These are phyloP conservation scores for Tetrapedia diversipes DNA, from an alignment of 2,888 invertebrate species.

Conservation along the genomic window DNA sequence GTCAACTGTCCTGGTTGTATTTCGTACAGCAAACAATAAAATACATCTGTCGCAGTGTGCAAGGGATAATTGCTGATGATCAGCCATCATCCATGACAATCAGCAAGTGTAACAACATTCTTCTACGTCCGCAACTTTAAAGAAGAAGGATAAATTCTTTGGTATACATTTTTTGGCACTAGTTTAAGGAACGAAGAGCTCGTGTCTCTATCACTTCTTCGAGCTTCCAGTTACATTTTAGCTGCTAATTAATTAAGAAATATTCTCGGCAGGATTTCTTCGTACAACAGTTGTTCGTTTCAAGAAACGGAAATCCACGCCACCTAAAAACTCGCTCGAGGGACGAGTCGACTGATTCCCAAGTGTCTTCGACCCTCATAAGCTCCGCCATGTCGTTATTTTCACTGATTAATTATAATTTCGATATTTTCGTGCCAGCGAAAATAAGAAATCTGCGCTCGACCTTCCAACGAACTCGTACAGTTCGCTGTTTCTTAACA, in stretches of 20 bases:
- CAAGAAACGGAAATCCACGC: conserved; percentile 22
- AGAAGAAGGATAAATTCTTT: not conserved
- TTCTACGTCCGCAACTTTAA: not conserved
- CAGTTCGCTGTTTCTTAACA: too few relatives aligned
- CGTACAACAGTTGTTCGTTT: not conserved
- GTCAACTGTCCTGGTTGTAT: conserved; percentile 52
- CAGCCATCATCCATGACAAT: not conserved
- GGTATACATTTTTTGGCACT: not conserved
- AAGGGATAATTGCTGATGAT: not conserved
- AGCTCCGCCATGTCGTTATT: not conserved
- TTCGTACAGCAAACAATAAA: conserved; percentile 39
- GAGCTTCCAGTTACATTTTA: not conserved
- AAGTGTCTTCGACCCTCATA: not conserved
- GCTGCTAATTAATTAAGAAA: not conserved
- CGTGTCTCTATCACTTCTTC: not conserved
- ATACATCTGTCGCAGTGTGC: not conserved
- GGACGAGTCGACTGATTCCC: conserved; percentile 39
- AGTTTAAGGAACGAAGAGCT: not conserved
- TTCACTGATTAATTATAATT: conserved; percentile 37
- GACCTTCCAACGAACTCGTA: not conserved
- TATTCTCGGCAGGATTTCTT: not conserved
- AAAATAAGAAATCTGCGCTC: conserved; percentile 69
- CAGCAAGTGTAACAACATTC: conserved; percentile 10
- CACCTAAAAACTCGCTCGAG: conserved; percentile 22
- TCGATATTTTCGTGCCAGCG: conserved; percentile 76